phyloP scores from a whole-genome alignment of 2,797 vertebrate genomes.

The Scolopax rusticola region DNA sequence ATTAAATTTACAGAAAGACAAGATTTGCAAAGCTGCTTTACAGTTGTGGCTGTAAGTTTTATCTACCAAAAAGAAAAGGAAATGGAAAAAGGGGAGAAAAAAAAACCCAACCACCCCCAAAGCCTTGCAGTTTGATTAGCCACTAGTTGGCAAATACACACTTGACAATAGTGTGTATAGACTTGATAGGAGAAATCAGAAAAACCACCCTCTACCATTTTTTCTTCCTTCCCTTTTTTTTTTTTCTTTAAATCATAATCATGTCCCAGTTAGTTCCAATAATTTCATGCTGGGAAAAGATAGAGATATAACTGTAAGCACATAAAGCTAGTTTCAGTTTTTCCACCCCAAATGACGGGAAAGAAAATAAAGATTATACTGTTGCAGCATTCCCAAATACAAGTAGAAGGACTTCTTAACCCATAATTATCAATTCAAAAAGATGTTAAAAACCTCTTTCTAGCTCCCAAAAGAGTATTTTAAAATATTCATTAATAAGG shows the following conservation, averaged over 20 bases:
- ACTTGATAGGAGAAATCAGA: neutral
- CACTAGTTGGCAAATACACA: neutral
- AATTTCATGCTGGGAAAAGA: neutral
- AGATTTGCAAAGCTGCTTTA: conserved; percentile 5
- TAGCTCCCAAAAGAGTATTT: neutral
- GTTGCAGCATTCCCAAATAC: neutral
- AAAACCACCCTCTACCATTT: neutral
- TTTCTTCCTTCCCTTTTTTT: neutral
- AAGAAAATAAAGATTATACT: neutral
- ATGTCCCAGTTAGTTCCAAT: neutral
- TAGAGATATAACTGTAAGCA: neutral
- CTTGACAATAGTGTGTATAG: neutral
- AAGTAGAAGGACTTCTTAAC: neutral
- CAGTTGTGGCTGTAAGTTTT: neutral
- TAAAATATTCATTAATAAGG: neutral
- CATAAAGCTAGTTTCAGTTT: neutral
- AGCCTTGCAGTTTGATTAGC: neutral
- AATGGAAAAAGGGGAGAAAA: neutral
- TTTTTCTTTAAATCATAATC: neutral
- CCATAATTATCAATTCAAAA: neutral
- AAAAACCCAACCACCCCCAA: neutral
- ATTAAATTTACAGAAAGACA: neutral
- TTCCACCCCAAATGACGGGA: neutral
- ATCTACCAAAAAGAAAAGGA: neutral
- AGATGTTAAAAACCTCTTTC: neutral